These are phyloP conservation scores for Plutella xylostella DNA, from an alignment of 2,888 invertebrate species.

Conservation along the genomic window DNA sequence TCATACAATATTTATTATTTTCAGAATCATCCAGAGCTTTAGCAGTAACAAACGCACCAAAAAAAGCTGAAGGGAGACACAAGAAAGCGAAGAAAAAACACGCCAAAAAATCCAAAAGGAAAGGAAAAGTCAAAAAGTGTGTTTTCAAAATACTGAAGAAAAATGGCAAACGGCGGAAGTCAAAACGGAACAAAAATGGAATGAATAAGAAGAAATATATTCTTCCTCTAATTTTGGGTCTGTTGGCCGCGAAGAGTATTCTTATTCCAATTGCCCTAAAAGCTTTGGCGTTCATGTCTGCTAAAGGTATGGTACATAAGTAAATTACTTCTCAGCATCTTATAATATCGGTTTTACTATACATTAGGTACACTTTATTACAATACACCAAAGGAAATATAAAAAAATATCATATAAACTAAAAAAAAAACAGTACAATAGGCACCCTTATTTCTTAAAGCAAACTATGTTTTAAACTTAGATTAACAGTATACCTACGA, in stretches of 20 bases:
- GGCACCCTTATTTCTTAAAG: too few relatives aligned
- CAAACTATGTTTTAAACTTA: too few relatives aligned
- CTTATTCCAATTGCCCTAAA: slow-evolving; percentile 77
- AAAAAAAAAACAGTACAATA: too few relatives aligned
- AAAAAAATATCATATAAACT: too few relatives aligned
- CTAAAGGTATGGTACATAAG: slow-evolving; percentile 48
- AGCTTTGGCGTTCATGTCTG: slow-evolving; percentile 74
- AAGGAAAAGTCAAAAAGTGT: slow-evolving; percentile 40
- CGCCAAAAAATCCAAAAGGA: slow-evolving; percentile 16
- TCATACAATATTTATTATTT: too few relatives aligned
- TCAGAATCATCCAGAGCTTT: slow-evolving; percentile 1
- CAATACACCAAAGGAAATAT: too few relatives aligned
- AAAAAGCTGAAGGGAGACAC: slow-evolving; percentile 8
- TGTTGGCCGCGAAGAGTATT: slow-evolving; percentile 74
- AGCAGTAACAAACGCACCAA: slow-evolving; percentile 17
- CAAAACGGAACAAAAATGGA: slow-evolving; percentile 29
- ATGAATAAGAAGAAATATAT: slow-evolving; percentile 66
- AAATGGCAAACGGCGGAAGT: slow-evolving; percentile 25
- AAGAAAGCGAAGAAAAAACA: slow-evolving; percentile 9
- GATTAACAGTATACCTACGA: too few relatives aligned
- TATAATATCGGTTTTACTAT: too few relatives aligned
- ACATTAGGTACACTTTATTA: too few relatives aligned
- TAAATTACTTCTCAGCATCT: too few relatives aligned
- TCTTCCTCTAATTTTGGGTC: slow-evolving; percentile 72
- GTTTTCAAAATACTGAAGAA: slow-evolving; percentile 43